Conservation (phyloP, 2,888 invertebrate species). For the Lasiommata megera region DNA sequence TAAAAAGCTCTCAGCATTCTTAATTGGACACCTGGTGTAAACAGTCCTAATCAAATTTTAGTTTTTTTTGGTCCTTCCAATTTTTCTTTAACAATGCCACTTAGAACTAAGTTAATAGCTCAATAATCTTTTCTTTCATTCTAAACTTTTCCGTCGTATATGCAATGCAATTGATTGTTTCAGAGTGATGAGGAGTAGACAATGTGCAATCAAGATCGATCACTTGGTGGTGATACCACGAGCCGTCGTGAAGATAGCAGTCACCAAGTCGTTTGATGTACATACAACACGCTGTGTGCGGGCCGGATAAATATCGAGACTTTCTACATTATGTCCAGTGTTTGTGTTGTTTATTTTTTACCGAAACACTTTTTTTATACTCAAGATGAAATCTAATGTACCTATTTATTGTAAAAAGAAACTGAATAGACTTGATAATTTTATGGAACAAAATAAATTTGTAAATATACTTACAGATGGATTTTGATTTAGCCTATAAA, state of each 20-base stretch:
- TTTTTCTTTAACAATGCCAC: too few species aligned
- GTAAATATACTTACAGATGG: constrained; percentile 54
- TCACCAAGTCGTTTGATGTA: constrained; percentile 57
- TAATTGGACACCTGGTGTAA: too few species aligned
- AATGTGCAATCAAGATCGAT: constrained; percentile 64
- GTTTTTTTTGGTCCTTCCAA: too few species aligned
- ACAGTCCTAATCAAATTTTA: too few species aligned
- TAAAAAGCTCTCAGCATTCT: too few species aligned
- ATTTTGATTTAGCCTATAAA: not conserved
- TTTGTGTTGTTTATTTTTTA: constrained; percentile 70
- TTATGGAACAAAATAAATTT: constrained; percentile 77
- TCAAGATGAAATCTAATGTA: constrained; percentile 58
- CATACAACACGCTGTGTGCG: constrained; percentile 47
- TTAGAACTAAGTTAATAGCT: not conserved
- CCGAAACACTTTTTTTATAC: constrained; percentile 75
- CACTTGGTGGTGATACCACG: constrained; percentile 45
- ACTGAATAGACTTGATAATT: constrained; percentile 66
- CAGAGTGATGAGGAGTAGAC: constrained; percentile 59
- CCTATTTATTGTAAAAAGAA: constrained; percentile 74
- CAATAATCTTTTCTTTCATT: too few species aligned
- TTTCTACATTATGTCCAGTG: constrained; percentile 57
- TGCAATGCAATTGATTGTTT: constrained; percentile 35
- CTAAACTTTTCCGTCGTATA: too few species aligned
- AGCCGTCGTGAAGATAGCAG: constrained; percentile 42
- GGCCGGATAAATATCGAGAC: constrained; percentile 56